Conservation (phyloP, 1,140 invertebrate species). For the Theocolax elegans region DNA sequence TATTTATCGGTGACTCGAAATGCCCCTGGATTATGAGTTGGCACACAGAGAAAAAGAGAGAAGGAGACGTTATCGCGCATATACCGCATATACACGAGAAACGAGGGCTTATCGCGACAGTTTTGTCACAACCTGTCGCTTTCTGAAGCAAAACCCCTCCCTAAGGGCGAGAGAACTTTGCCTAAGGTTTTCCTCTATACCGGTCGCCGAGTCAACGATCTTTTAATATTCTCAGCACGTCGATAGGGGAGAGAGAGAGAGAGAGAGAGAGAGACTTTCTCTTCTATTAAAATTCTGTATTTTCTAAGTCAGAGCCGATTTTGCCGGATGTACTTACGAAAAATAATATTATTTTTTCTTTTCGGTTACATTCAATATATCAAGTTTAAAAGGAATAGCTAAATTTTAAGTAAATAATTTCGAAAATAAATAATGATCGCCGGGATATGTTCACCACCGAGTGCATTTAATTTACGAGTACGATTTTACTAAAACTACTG, state of each 20-base stretch:
- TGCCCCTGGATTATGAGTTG: neutral
- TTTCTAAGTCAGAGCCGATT: neutral
- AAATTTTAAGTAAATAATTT: too few relatives aligned
- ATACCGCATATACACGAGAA: neutral
- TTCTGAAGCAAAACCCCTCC: neutral
- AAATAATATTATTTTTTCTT: too few relatives aligned
- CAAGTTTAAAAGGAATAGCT: too few relatives aligned
- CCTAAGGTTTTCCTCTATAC: too few relatives aligned
- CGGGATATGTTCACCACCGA: too few relatives aligned
- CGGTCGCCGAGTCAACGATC: neutral
- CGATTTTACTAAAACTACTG: too few relatives aligned
- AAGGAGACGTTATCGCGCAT: neutral
- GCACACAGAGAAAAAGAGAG: neutral
- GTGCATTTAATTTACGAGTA: too few relatives aligned
- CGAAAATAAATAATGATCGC: too few relatives aligned
- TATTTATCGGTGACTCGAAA: neutral
- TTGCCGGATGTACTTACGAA: neutral
- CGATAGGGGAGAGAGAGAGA: neutral
- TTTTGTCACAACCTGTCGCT: conserved; percentile 14
- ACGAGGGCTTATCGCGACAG: neutral
- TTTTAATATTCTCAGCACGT: neutral
- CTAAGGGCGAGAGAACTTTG: neutral
- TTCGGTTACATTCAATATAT: too few relatives aligned
- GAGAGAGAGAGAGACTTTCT: too few relatives aligned
- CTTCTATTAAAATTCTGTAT: neutral